phyloP scores from a whole-genome alignment of 2,797 vertebrate genomes.

The Etheostoma nigrum region DNA sequence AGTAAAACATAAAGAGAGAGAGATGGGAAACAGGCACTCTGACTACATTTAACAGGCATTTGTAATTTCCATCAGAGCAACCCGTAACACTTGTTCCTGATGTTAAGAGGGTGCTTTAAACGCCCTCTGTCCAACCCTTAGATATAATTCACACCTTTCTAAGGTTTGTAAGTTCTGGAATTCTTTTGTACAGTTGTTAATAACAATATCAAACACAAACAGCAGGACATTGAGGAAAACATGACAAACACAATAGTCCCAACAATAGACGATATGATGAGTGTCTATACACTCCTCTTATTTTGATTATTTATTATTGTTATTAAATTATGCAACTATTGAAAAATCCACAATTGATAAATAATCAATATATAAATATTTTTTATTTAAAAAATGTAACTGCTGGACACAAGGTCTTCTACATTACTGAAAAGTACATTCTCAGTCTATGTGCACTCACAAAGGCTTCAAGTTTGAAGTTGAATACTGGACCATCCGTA shows the following conservation, averaged over 20 bases:
- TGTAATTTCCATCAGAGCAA: background rate
- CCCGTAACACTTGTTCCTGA: constrained; percentile 18
- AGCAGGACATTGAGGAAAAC: too few species aligned
- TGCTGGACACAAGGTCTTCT: too few species aligned
- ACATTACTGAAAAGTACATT: too few species aligned
- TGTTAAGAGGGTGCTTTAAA: background rate
- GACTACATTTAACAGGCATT: constrained; percentile 16
- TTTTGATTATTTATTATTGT: too few species aligned
- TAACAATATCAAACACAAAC: too few species aligned
- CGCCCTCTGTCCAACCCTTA: background rate
- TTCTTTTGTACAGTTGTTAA: background rate
- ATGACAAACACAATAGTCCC: too few species aligned
- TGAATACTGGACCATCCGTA: background rate
- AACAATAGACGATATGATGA: too few species aligned
- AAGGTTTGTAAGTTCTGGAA: background rate
- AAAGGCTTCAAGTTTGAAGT: background rate
- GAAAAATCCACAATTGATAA: background rate
- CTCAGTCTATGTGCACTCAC: background rate
- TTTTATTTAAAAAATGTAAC: too few species aligned
- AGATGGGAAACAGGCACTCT: too few species aligned
- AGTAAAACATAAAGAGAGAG: too few species aligned
- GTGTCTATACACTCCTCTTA: too few species aligned
- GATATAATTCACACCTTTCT: constrained; percentile 1
- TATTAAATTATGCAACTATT: background rate
- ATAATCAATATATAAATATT: background rate